Conservation (phyloP, 2,113 vertebrate genomes). For the Heterocephalus glaber region DNA sequence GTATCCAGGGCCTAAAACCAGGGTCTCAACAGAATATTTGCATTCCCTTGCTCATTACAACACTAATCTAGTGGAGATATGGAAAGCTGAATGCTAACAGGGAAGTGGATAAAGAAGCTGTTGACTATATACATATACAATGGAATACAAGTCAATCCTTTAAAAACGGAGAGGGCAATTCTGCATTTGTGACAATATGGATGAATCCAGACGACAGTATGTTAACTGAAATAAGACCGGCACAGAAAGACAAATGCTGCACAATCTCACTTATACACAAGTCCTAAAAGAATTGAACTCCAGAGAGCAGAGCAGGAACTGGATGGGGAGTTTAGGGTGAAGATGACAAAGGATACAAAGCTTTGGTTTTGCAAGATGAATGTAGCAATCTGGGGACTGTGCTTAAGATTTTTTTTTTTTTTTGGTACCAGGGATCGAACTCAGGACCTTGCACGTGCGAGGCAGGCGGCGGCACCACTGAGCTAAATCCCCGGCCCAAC, state of each 20-base stretch:
- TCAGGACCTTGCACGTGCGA: too few species aligned
- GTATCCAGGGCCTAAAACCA: neutral
- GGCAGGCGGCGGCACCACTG: too few species aligned
- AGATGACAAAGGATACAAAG: neutral
- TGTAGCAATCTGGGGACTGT: too few species aligned
- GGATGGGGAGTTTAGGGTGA: fast-evolving
- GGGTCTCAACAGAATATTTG: neutral
- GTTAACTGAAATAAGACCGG: neutral
- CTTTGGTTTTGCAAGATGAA: neutral
- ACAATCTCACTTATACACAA: neutral
- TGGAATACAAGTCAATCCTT: neutral
- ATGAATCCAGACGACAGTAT: neutral
- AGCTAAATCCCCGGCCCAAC: too few species aligned
- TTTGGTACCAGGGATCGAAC: too few species aligned
- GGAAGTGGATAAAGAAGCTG: neutral
- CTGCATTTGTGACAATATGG: neutral
- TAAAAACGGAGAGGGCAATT: neutral
- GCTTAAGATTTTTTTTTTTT: too few species aligned
- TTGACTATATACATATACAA: neutral
- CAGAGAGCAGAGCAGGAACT: neutral
- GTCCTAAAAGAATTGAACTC: neutral
- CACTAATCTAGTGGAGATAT: neutral
- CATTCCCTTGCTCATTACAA: neutral
- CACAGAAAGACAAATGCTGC: neutral
- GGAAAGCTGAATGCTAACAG: neutral